These are phyloP conservation scores for Azorinus chamasolen DNA, from an alignment of 2,888 invertebrate genomes.

Conservation along the genomic window DNA sequence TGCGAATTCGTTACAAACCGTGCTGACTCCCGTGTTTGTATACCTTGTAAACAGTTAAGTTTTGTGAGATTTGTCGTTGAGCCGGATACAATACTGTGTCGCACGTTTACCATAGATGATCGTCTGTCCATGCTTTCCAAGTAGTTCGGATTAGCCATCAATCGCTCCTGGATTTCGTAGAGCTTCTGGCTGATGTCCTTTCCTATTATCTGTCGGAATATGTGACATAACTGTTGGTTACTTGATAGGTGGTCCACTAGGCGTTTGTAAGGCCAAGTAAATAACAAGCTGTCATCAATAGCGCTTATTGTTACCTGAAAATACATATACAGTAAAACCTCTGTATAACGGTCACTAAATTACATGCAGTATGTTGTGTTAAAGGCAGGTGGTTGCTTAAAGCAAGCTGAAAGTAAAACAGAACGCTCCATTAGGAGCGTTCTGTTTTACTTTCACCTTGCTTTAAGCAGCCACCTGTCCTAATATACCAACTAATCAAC, in stretches of 20 bases:
- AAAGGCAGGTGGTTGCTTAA: too few relatives aligned
- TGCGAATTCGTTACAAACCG: too few relatives aligned
- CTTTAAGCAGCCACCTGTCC: too few relatives aligned
- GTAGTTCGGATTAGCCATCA: constrained; percentile 70
- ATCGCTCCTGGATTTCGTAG: constrained; percentile 87
- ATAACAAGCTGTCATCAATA: constrained; percentile 92
- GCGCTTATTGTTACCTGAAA: constrained; percentile 92
- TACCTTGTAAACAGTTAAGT: constrained; percentile 71
- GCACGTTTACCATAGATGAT: constrained; percentile 78
- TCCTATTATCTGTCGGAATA: constrained; percentile 92
- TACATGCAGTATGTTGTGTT: too few relatives aligned
- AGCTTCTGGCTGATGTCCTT: constrained; percentile 95
- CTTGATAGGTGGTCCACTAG: constrained; percentile 92
- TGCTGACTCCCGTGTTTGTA: too few relatives aligned
- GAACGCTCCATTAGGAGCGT: too few relatives aligned
- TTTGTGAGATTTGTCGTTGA: constrained; percentile 64
- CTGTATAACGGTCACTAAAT: too few relatives aligned
- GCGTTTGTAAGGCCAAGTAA: constrained; percentile 93
- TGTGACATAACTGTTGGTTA: constrained; percentile 91
- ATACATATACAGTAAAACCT: too few relatives aligned
- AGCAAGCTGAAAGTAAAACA: too few relatives aligned
- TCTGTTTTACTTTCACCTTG: too few relatives aligned
- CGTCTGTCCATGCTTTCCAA: constrained; percentile 66
- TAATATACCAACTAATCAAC: too few relatives aligned
- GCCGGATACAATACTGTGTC: constrained; percentile 72